Base-by-base conservation (phyloP, 2,888 invertebrate species). In the Hipparchia sbordonii region DNA sequence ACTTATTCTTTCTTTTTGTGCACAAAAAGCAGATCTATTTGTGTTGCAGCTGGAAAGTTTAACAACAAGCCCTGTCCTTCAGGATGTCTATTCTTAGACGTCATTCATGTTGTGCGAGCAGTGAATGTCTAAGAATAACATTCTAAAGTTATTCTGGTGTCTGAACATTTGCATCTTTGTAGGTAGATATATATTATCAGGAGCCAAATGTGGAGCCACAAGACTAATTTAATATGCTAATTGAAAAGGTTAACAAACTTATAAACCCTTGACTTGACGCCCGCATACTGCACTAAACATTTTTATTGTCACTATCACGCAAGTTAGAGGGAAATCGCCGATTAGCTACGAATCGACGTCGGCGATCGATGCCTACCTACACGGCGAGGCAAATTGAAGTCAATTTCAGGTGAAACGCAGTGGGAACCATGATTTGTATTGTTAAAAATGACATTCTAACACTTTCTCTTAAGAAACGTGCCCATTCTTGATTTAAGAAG, bases 331-430 rank as follows among this genome's bases (percentile, higher is more conserved):
- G 87, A 87, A 89, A 89, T 82, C 84, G 77, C 66, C 79, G 78
- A 82, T 84, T 82, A 80, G 80, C 75, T 77, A 81, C 81, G 81
- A 81, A 82, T 84, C 78, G 79, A 57, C 67, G 52, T 52, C 74
- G 73, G 71, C 74, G 74, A 77, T 76, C 76, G 74, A 77, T 76
- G 75, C 77, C 72, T 74, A 74, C 68, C 74, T 77, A 73, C 77
- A 75, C 77, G 70, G 75, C 79, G 80, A 74, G 74, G 78, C 86
- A 79, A 88, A 89, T 85, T 81, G 82, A 78, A 82, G 77, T 81
- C 79, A 81, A 81, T 81, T 81, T 78, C 81, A 77, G 81, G 86
- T 82, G 89, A 89, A 89, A 89, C 84, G 85, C 80, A 75, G 70
- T 67, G 72, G 72, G 62, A 80, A 79, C 79, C 76, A 72, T 79